Evolutionary conservation across 2,113 vertebrate genomes (phyloP), one percentile per base, ranked within the genome.

Genomic region (Egretta garzetta): DNA sequence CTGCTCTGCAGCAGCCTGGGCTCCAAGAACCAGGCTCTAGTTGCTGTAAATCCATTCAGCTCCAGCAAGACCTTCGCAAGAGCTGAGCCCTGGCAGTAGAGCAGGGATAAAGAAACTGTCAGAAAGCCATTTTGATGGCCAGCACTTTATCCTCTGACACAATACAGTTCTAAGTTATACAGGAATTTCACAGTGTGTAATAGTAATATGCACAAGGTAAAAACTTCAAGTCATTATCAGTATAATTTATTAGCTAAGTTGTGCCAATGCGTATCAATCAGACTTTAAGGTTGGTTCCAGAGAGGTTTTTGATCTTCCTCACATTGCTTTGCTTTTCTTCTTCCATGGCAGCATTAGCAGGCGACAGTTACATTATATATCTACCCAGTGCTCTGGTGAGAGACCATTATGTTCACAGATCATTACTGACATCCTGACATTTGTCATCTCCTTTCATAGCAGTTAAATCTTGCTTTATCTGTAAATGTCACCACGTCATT

Each of bases 351-450:
- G 94, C 55, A 72, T 96, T 97, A 97, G 97, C 94, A 95, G 93
- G 96, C 41, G 76, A 95, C 95, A 95, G 97, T 97, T 97, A 97
- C 93, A 97, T 97, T 98, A 97, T 97, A 97, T 97, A 98, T 98
- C 98, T 98, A 96, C 96, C 97, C 97, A 60, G 94, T 45, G 92
- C 96, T 98, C 97, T 98, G 97, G 97, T 97, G 97, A 97, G 98
- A 98, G 98, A 97, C 97, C 98, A 98, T 98, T 98, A 98, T 98
- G 98, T 98, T 98, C 98, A 97, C 98, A 94, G 98, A 98, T 98
- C 98, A 98, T 98, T 98, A 98, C 96, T 98, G 98, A 98, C 98
- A 98, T 97, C 97, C 97, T 98, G 98, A 98, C 98, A 98, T 98
- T 98, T 98, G 98, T 98, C 98, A 98, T 98, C 97, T 97, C 95